Conservation (phyloP, 37 sponge, comb jelly and placozoan genomes). For the Aplysina aerophoba region DNA sequence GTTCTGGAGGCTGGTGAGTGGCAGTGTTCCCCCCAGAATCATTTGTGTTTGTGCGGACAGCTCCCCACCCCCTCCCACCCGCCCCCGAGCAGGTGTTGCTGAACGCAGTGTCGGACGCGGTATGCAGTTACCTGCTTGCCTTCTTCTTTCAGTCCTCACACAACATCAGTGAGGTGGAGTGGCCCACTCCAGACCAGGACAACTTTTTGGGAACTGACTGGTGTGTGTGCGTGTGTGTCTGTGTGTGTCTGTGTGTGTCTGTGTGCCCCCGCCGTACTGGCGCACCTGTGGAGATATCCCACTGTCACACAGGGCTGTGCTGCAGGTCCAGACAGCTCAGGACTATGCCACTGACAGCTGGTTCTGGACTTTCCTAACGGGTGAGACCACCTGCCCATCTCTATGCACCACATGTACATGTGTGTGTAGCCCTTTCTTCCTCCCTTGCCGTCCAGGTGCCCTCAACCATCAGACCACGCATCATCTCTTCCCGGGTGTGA, state of each 20-base stretch:
- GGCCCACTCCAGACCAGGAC: constrained; percentile 65
- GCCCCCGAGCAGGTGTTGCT: constrained; percentile 13
- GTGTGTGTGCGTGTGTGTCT: constrained; percentile 22
- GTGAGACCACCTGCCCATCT: no score
- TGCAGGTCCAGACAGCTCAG: constrained; percentile 45
- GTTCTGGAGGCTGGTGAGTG: constrained; percentile 1
- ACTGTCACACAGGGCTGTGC: constrained; percentile 20
- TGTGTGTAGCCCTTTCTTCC: background rate
- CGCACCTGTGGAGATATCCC: background rate
- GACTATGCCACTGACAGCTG: constrained; percentile 47
- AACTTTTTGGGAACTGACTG: constrained; percentile 56
- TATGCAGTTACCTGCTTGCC: constrained; percentile 40
- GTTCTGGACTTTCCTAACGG: constrained; percentile 29
- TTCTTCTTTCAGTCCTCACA: constrained; percentile 59
- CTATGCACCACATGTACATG: no score
- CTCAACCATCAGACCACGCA: constrained; percentile 93
- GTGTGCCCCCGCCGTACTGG: background rate
- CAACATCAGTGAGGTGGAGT: constrained; percentile 55
- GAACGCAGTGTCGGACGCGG: constrained; percentile 30
- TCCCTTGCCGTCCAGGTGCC: constrained; percentile 46
- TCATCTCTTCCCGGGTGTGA: constrained; percentile 88
- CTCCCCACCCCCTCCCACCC: no score
- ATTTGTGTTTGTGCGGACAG: background rate
- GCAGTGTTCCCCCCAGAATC: background rate
- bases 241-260: background rate